phyloP scores from a whole-genome alignment of 2,113 vertebrate species.

The Edolisoma coerulescens region DNA sequence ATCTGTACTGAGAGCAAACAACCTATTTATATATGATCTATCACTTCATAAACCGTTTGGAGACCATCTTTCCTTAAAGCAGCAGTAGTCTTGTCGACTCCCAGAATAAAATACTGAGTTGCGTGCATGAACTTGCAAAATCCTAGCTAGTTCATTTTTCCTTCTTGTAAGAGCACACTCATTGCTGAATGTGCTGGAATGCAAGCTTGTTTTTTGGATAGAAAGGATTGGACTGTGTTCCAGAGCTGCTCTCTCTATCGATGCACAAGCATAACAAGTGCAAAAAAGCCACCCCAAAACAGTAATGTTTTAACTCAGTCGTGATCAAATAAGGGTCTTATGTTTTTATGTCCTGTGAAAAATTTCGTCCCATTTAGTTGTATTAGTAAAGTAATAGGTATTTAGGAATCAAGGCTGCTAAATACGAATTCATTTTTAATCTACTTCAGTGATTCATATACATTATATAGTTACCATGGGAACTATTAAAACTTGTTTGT shows the following conservation, averaged over 20 bases:
- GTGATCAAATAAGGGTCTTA: not conserved
- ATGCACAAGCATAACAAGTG: not conserved
- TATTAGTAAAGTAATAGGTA: not conserved
- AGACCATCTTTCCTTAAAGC: conserved; percentile 78
- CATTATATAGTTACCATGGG: not conserved
- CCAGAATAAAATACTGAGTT: not conserved
- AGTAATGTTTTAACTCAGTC: not conserved
- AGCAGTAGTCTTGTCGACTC: conserved; percentile 56
- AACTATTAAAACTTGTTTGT: not conserved
- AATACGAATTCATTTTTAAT: not conserved
- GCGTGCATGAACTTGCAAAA: not conserved
- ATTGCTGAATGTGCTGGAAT: not conserved
- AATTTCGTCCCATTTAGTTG: not conserved
- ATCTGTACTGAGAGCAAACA: conserved; percentile 86
- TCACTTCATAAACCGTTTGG: conserved; percentile 75
- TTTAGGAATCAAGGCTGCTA: not conserved
- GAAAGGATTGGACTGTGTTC: not conserved
- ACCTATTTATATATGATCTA: conserved; percentile 92
- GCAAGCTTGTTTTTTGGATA: not conserved
- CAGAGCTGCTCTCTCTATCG: not conserved
- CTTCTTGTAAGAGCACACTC: not conserved
- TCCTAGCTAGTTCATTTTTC: not conserved
- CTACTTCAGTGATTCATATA: not conserved
- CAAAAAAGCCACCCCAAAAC: not conserved
- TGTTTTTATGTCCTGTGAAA: not conserved